phyloP scores from a whole-genome alignment of 2,888 invertebrate species.

The Drosophila cognata region DNA sequence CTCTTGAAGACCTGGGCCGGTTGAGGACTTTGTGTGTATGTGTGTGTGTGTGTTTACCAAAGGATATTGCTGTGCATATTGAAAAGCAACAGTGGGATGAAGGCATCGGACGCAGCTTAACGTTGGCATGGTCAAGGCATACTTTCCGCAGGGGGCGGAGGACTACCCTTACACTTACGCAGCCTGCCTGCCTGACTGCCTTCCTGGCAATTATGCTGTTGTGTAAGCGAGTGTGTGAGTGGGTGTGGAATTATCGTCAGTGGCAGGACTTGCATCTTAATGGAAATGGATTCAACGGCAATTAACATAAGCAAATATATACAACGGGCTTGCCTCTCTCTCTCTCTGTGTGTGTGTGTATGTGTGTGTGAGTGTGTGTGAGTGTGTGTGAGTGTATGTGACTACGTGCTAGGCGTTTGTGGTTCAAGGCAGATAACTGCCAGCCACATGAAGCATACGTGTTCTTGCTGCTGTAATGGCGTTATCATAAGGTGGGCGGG shows the following conservation, averaged over 20 bases:
- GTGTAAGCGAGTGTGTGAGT: constrained; percentile 44
- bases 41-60: constrained; percentile 69
- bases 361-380: background rate
- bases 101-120: constrained; percentile 58
- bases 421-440: constrained; percentile 64
- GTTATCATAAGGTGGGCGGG: constrained; percentile 78
- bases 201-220: constrained; percentile 63
- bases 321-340: constrained; percentile 63
- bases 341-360: background rate
- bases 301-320: constrained; percentile 84
- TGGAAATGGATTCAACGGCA: constrained; percentile 83
- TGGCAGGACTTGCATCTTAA: constrained; percentile 82
- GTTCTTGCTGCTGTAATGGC: constrained; percentile 71
- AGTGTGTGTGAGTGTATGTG: constrained; percentile 25
- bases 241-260: constrained; percentile 78
- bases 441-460: constrained; percentile 67
- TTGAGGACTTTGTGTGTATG: constrained; percentile 23
- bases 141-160: constrained; percentile 42
- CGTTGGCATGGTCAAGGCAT: constrained; percentile 74
- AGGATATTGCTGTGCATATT: constrained; percentile 81
- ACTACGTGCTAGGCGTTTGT: constrained; percentile 77
- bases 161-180: constrained; percentile 19
- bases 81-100: constrained; percentile 74
- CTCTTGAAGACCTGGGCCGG: constrained; percentile 4
- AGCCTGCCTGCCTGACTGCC: constrained; percentile 47